Percentiles rank a stretch among this genome's conserved stretches.
Conservation (phyloP, 1,140 invertebrate genomes). For the Camponotus pennsylvanicus region DNA sequence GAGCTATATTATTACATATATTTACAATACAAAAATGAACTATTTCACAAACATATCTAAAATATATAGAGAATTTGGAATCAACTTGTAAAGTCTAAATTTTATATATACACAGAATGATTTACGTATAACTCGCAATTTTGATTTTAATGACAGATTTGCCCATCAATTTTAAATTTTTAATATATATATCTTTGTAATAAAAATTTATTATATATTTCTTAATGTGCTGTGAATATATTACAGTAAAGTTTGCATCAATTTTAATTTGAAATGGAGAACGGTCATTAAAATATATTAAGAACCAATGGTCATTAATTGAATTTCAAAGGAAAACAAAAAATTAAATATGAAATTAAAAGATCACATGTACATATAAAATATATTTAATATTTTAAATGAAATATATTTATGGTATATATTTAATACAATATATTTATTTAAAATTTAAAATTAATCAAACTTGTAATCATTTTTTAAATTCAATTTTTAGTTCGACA, state of each 20-base stretch:
- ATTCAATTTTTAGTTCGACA: not conserved
- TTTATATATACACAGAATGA: not conserved
- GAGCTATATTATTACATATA: constrained; percentile 76
- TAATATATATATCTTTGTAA: not conserved
- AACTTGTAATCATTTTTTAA: not conserved
- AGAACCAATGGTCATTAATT: too few relatives aligned
- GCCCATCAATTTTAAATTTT: not conserved
- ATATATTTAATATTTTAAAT: not conserved
- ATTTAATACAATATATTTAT: not conserved
- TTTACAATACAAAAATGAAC: constrained; percentile 66
- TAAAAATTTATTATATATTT: too few relatives aligned
- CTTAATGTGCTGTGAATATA: too few relatives aligned
- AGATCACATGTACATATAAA: not conserved
- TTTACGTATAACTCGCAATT: not conserved
- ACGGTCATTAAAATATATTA: too few relatives aligned
- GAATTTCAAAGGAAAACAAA: too few relatives aligned
- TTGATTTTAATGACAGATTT: constrained; percentile 18
- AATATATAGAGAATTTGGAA: not conserved
- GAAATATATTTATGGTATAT: not conserved
- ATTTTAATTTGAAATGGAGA: too few relatives aligned
- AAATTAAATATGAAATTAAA: not conserved
- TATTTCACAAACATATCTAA: constrained; percentile 32
- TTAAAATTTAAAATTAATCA: not conserved
- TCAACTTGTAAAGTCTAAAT: not conserved
- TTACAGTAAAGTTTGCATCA: too few relatives aligned